These are phyloP conservation scores for Benthosema pterotum DNA, from an alignment of 2,797 vertebrate genomes.

Conservation along the genomic window DNA sequence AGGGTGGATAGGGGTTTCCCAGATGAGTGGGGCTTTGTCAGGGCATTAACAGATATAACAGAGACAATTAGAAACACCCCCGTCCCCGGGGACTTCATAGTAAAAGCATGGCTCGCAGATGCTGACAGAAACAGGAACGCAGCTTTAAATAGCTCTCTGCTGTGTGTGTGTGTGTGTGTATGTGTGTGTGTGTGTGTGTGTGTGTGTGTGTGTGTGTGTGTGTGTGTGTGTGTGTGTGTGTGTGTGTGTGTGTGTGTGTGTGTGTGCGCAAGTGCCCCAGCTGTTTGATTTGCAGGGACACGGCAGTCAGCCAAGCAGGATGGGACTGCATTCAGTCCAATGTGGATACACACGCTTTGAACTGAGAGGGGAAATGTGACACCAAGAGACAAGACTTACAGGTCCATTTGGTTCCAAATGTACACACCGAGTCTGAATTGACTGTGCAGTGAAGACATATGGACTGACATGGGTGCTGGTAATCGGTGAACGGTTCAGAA, in stretches of 20 bases:
- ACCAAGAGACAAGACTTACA: slow-evolving; percentile 35
- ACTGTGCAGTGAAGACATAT: no score
- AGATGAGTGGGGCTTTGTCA: slow-evolving; percentile 4
- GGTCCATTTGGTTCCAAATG: no score
- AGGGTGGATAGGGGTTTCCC: slow-evolving; percentile 7
- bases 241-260: slow-evolving; percentile 18
- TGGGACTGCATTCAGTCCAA: slow-evolving; percentile 58
- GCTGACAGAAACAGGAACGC: slow-evolving; percentile 61
- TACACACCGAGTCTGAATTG: no score
- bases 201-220: slow-evolving; percentile 35
- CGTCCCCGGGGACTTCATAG: slow-evolving; percentile 31
- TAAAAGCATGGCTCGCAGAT: slow-evolving; percentile 49
- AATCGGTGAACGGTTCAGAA: no score
- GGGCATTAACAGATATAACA: slow-evolving; percentile 39
- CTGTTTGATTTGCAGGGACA: slow-evolving; percentile 66
- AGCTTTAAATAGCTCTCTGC: slow-evolving; percentile 61
- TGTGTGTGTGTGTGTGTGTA: no score
- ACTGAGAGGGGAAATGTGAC: slow-evolving; percentile 45
- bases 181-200: no score
- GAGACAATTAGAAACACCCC: slow-evolving; percentile 44
- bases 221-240: neutral
- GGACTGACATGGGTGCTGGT: neutral
- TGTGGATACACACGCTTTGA: slow-evolving; percentile 51
- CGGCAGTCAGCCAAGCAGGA: slow-evolving; percentile 67
- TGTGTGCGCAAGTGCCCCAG: slow-evolving; percentile 35